Evolutionary conservation across 1,140 invertebrate genomes (phyloP), one percentile per base, ranked within the genome.

Genomic region (Drosophila gunungcola): DNA sequence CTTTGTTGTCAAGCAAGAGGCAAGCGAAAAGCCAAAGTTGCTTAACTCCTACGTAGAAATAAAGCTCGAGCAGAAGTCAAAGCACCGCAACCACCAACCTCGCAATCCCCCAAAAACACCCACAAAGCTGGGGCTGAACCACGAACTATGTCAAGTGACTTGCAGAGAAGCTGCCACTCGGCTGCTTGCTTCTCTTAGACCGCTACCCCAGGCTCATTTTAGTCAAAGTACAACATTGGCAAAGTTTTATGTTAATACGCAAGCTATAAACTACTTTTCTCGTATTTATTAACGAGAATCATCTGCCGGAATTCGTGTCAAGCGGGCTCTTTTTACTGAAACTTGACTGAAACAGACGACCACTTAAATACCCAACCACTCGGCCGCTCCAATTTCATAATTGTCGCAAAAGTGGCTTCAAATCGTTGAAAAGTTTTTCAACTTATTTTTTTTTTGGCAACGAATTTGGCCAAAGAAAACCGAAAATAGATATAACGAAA

Each of bases 351-450:
- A 32, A 21, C 56, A 58, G 16, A 45, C 54, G 16, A 12, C 21
- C 49, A 55, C 67, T 67, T 29, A 41, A 54, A 51, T 27, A 39
- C 36, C 21, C 72, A 84, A 60, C 76, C 52, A 64, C 64, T 69
- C 52, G 45, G 41, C 46, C 64, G 68, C 68, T 72, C 68, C 52
- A 56, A 74, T 58, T 86, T 67, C 68, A 78, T 81, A 86, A 86
- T 85, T 81, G 82, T 65, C 60, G 56, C 45, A 45, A 56, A 78
- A 64, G 54, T 69, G 39, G 57, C 55, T 48, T 27, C 53, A 69
- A 75, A 75, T 63, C 53, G 68, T 84, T 79, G 61, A 73, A 75
- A 67, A 67, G 51, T 74, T 64, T 81, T 81, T 88, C 79, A 63
- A 83, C 61, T 63, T 52, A n/a, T 62, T 43, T 52, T 46, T 46